Evolutionary conservation across 1,140 invertebrate species (phyloP).

Genomic region (Dryas iulia): DNA sequence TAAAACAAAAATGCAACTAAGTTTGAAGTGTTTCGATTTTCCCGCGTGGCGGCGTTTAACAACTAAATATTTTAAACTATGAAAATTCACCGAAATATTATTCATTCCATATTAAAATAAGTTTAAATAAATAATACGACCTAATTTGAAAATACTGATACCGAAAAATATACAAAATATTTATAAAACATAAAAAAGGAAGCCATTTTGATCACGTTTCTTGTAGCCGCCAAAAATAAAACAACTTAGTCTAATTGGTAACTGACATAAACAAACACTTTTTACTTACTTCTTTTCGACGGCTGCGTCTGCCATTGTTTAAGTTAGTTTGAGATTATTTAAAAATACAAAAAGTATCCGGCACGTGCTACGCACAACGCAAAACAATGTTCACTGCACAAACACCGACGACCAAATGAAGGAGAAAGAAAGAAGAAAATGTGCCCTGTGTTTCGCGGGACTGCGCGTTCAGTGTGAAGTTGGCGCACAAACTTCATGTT

Average conservation of each 20-base stretch:
- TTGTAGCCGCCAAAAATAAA: conserved; percentile 62
- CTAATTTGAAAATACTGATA: background rate
- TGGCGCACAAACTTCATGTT: conserved; percentile 51
- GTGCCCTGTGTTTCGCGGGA: conserved; percentile 57
- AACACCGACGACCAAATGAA: conserved; percentile 76
- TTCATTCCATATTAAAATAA: background rate
- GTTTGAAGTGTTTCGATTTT: conserved; percentile 40
- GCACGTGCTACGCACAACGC: conserved; percentile 70
- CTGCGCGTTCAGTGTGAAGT: conserved; percentile 53
- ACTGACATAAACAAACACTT: conserved; percentile 17
- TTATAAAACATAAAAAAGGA: conserved; percentile 49
- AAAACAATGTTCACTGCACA: conserved; percentile 74
- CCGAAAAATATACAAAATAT: background rate
- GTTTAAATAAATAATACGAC: background rate
- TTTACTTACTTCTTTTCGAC: conserved; percentile 78
- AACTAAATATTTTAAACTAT: conserved; percentile 46
- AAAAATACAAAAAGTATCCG: conserved; percentile 49
- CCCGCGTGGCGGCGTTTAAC: conserved; percentile 69
- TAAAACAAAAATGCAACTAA: background rate
- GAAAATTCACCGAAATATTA: conserved; percentile 29
- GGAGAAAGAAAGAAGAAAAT: conserved; percentile 69
- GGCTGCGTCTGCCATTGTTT: conserved; percentile 78
- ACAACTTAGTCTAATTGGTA: conserved; percentile 10
- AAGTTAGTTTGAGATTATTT: conserved; percentile 45
- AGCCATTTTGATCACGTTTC: conserved; percentile 80